phyloP scores from a whole-genome alignment of 2,797 vertebrate genomes.

The Ctenosaura bakeri region DNA sequence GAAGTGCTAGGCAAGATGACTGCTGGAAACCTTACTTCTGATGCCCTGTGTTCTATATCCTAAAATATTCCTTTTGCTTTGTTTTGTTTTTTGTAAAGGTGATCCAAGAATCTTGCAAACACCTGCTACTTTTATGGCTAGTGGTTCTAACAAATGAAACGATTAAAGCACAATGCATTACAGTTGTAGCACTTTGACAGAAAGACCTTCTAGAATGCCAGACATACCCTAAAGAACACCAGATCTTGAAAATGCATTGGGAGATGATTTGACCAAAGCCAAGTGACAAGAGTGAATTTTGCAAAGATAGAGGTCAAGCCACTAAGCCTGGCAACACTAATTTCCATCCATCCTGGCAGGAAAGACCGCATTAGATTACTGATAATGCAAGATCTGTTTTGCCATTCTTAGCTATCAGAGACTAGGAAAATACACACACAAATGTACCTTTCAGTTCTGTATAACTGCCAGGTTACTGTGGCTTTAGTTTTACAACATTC shows the following conservation, averaged over 20 bases:
- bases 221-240: not conserved
- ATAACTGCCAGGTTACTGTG: constrained; percentile 67
- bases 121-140: constrained; percentile 17
- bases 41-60: not conserved
- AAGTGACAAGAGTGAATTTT: not conserved
- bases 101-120: not conserved
- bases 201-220: constrained; percentile 15
- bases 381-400: constrained; percentile 41
- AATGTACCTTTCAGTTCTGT: constrained; percentile 48
- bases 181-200: constrained; percentile 13
- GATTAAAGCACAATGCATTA: not conserved
- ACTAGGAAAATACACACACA: constrained; percentile 14
- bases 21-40: too few relatives aligned
- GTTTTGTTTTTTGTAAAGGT: too few relatives aligned
- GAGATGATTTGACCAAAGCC: not conserved
- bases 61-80: too few relatives aligned
- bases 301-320: constrained; percentile 1
- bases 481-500: constrained; percentile 65
- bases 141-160: constrained; percentile 9
- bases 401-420: constrained; percentile 39
- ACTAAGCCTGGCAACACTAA: not conserved
- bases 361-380: constrained; percentile 18
- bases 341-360: constrained; percentile 33
- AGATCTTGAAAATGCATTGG: not conserved
- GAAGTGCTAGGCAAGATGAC: not conserved